Evolutionary conservation across 2,113 vertebrate genomes (phyloP).

Genomic region (Pachyramphus minor): DNA sequence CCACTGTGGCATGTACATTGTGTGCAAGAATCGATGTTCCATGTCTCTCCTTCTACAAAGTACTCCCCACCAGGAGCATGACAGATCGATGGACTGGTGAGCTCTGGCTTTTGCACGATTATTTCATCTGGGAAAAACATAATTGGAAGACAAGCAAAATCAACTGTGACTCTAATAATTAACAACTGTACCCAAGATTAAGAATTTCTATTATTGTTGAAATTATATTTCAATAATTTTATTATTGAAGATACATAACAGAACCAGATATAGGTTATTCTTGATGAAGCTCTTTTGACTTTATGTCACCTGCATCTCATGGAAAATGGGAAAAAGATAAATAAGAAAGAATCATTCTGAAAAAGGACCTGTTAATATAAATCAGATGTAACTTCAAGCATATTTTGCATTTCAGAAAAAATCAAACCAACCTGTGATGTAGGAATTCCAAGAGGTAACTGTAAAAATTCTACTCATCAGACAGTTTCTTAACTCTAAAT

Average conservation of each 20-base stretch:
- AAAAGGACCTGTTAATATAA: not conserved
- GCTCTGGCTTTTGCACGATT: constrained; percentile 79
- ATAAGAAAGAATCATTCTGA: not conserved
- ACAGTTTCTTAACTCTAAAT: not conserved
- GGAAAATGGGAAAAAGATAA: not conserved
- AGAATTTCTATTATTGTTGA: not conserved
- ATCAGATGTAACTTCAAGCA: not conserved
- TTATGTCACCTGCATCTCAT: not conserved
- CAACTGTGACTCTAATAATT: not conserved
- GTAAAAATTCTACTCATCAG: not conserved
- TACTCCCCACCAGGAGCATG: constrained; percentile 87
- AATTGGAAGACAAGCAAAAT: constrained; percentile 2
- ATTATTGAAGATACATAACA: not conserved
- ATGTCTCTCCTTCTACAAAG: constrained; percentile 87
- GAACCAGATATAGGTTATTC: not conserved
- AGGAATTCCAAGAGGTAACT: not conserved
- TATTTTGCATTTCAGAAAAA: not conserved
- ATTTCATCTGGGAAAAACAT: constrained; percentile 77
- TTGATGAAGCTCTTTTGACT: not conserved
- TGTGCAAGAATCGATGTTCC: constrained; percentile 89
- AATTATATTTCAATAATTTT: not conserved
- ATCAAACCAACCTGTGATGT: not conserved
- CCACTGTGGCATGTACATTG: constrained; percentile 88
- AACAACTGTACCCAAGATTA: not conserved
- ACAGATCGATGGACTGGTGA: constrained; percentile 82